Percentiles rank a stretch among this genome's conserved stretches.
phyloP scores from a whole-genome alignment of 2,113 vertebrate species.

The Upupa epops region DNA sequence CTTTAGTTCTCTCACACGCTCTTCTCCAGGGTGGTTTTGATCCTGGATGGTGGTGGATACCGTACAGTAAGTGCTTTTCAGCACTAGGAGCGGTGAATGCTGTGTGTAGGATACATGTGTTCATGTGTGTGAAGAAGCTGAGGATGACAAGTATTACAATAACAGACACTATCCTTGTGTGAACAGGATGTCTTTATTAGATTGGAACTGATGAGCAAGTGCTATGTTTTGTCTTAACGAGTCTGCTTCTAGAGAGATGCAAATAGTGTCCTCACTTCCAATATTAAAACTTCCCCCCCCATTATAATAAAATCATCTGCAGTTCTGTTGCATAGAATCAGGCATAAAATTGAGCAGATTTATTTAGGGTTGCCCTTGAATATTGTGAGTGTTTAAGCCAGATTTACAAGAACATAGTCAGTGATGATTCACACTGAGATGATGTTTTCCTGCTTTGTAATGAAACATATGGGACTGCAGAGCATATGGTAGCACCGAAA shows the following conservation, averaged over 20 bases:
- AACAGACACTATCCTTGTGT: background rate
- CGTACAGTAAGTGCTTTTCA: background rate
- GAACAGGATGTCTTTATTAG: conserved; percentile 9
- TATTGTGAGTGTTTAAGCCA: conserved; percentile 41
- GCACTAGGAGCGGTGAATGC: background rate
- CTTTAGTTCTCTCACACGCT: background rate
- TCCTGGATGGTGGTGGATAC: background rate
- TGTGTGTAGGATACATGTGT: background rate
- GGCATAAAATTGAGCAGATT: conserved; percentile 24
- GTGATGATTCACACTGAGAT: conserved; percentile 70
- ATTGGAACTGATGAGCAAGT: background rate
- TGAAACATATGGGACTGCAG: conserved; percentile 27
- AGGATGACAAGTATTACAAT: background rate
- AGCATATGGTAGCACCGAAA: conserved; percentile 43
- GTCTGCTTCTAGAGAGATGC: background rate
- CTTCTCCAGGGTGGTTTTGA: background rate
- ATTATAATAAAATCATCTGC: background rate
- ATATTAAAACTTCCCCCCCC: background rate
- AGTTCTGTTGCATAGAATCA: background rate
- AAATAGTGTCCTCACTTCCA: background rate
- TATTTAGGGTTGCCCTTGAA: conserved; percentile 57
- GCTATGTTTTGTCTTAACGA: background rate
- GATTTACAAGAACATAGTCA: conserved; percentile 68
- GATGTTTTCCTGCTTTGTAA: conserved; percentile 63
- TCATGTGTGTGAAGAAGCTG: background rate